Conservation (phyloP, 2,113 vertebrate species). For the Phoenicopterus ruber region DNA sequence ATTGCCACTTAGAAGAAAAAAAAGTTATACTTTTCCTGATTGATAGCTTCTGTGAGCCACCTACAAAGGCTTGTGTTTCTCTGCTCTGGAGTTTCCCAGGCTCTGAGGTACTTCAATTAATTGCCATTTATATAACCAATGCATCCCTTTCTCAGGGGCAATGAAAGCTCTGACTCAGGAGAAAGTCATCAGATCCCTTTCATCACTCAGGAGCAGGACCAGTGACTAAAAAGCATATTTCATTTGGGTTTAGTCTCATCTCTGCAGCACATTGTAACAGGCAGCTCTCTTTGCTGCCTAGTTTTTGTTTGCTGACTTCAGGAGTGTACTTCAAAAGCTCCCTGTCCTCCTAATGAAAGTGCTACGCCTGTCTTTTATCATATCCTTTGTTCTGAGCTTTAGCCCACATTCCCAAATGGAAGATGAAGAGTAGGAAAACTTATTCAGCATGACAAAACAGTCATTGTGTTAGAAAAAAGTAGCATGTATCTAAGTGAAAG, state of each 20-base stretch:
- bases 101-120: constrained; percentile 46
- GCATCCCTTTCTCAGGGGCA: constrained; percentile 28
- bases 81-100: constrained; percentile 40
- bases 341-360: neutral
- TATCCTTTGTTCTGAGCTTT: constrained; percentile 2
- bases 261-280: neutral
- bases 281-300: neutral
- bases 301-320: constrained; percentile 36
- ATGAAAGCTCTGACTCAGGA: constrained; percentile 58
- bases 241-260: constrained; percentile 19
- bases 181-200: constrained; percentile 35
- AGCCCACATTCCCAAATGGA: neutral
- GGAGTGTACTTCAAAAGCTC: constrained; percentile 26
- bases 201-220: neutral
- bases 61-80: constrained; percentile 24
- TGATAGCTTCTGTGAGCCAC: neutral
- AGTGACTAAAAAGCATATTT: constrained; percentile 37
- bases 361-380: neutral
- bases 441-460: neutral
- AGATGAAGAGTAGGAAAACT: constrained; percentile 14
- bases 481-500: neutral
- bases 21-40: neutral
- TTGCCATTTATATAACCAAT: constrained; percentile 37
- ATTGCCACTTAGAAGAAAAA: neutral
- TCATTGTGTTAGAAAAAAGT: neutral